phyloP scores from a whole-genome alignment of 2,113 vertebrate species.

The Ophthalmolycus amberensis region DNA sequence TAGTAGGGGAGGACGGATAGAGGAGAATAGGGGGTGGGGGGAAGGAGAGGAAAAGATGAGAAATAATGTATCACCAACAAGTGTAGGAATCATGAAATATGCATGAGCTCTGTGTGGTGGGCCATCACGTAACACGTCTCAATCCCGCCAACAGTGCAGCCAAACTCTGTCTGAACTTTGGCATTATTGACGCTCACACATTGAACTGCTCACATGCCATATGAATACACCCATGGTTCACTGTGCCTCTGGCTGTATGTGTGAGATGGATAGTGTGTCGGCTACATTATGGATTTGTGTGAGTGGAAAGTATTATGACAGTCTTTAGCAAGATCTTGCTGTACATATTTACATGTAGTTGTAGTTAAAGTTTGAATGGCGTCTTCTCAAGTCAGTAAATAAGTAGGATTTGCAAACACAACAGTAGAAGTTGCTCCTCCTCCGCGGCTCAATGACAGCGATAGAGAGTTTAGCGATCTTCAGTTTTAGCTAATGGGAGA shows the following conservation, averaged over 20 bases:
- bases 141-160: slow-evolving; percentile 15
- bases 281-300: slow-evolving; percentile 22
- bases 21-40: not conserved
- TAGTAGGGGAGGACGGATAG: not conserved
- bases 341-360: slow-evolving; percentile 9
- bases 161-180: slow-evolving; percentile 41
- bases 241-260: not conserved
- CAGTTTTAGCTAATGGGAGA: too few species aligned
- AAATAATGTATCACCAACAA: slow-evolving; percentile 27
- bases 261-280: not conserved
- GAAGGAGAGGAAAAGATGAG: slow-evolving; percentile 25
- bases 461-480: too few species aligned
- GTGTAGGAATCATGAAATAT: slow-evolving; percentile 30
- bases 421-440: too few species aligned
- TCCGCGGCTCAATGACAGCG: too few species aligned
- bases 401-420: too few species aligned
- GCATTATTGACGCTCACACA: slow-evolving; percentile 17
- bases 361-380: not conserved
- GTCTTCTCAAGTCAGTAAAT: not conserved
- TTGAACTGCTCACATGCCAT: slow-evolving; percentile 31
- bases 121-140: not conserved
- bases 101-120: slow-evolving; percentile 28
- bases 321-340: not conserved
- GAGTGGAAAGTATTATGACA: not conserved
- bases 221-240: slow-evolving; percentile 32